Percentiles rank a stretch among this genome's conserved stretches.
These are phyloP conservation scores for Bathynomus jamesi DNA, from an alignment of 1,140 invertebrate genomes.

Conservation along the genomic window DNA sequence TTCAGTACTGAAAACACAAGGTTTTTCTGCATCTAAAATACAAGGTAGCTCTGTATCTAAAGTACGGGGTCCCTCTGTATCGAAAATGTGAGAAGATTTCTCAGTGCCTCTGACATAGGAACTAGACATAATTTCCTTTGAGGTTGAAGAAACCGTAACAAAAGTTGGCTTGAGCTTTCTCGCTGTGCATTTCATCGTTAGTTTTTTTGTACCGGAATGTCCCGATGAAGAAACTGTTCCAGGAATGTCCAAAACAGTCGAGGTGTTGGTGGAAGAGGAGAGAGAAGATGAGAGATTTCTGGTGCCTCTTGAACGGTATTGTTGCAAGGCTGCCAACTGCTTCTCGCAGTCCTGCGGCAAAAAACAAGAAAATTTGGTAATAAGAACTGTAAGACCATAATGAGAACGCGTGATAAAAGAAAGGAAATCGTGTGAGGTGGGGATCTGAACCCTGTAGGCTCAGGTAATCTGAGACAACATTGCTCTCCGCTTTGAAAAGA, in stretches of 20 bases:
- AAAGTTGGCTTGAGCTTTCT: background rate
- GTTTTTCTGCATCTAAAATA: too few species aligned
- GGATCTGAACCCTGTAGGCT: too few species aligned
- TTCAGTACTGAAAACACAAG: too few species aligned
- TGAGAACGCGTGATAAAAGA: too few species aligned
- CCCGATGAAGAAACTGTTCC: background rate
- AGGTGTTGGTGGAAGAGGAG: background rate
- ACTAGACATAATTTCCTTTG: too few species aligned
- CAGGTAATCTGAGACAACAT: too few species aligned
- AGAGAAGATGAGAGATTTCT: background rate
- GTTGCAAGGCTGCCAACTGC: conserved; percentile 4
- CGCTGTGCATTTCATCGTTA: background rate
- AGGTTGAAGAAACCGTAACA: too few species aligned
- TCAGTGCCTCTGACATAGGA: too few species aligned
- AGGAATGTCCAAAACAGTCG: background rate
- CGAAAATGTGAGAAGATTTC: background rate
- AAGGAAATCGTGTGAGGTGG: too few species aligned
- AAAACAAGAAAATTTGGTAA: background rate
- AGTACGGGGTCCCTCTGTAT: too few species aligned
- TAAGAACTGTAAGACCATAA: background rate
- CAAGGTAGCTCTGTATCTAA: too few species aligned
- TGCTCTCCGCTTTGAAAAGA: too few species aligned
- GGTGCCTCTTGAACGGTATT: background rate
- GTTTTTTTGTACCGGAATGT: background rate
- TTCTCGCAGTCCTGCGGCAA: conserved; percentile 11